These are phyloP conservation scores for Oscheius sp. DNA, from an alignment of 1,140 invertebrate species.

Conservation along the genomic window DNA sequence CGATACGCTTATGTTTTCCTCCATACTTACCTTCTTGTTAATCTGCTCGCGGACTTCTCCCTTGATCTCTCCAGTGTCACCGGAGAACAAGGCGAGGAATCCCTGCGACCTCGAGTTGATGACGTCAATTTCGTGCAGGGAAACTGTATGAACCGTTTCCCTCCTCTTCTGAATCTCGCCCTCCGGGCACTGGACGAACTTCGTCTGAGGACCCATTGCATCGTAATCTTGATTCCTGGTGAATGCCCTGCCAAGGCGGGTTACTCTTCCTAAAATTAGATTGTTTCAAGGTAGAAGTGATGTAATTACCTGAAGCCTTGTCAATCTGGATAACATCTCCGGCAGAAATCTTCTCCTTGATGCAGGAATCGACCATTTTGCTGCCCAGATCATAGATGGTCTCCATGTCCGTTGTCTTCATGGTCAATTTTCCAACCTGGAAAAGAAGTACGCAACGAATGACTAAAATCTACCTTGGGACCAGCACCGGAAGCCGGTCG, in stretches of 20 bases:
- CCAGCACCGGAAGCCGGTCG: conserved; percentile 74
- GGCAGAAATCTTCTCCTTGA: conserved; percentile 84
- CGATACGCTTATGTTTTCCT: background rate
- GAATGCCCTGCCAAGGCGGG: conserved; percentile 87
- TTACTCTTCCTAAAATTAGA: conserved; percentile 81
- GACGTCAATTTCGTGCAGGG: conserved; percentile 89
- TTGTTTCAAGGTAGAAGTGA: background rate
- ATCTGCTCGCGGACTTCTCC: conserved; percentile 95
- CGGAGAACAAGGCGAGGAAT: conserved; percentile 93
- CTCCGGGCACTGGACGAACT: conserved; percentile 96
- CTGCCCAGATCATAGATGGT: conserved; percentile 96
- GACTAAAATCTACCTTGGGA: conserved; percentile 71
- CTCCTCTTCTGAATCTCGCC: conserved; percentile 90
- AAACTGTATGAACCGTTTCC: conserved; percentile 96
- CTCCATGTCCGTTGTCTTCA: conserved; percentile 99
- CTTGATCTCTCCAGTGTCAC: conserved; percentile 98
- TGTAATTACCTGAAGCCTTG: conserved; percentile 52
- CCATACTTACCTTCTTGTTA: conserved; percentile 76
- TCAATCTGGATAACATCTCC: conserved; percentile 62
- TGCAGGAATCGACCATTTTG: conserved; percentile 95
- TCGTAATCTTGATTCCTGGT: conserved; percentile 94
- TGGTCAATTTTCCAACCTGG: conserved; percentile 84
- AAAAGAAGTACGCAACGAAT: too few species aligned
- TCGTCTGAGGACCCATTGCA: conserved; percentile 79
- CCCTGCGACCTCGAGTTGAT: conserved; percentile 67